Base-by-base conservation (phyloP, 2,888 invertebrate species). In the Tipula lateralis region DNA sequence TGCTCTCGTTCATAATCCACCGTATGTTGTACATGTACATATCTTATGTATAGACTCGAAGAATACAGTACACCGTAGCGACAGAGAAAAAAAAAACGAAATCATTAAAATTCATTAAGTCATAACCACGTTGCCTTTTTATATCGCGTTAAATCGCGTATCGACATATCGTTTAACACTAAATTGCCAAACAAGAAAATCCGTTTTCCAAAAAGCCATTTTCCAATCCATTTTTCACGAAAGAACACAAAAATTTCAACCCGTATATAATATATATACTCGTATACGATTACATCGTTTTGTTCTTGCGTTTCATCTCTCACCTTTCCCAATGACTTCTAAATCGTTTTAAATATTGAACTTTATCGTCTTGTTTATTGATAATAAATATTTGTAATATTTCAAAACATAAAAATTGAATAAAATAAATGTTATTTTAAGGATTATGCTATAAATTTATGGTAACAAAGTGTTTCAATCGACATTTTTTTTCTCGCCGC, bases 331-430 rank as follows among this genome's bases (percentile, higher is more conserved):
- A 66, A 66, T 66, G 66, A 66, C 66, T 66, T 66, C 66, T 66
- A 66, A 66, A 66, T 66, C 66, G 66, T 66, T 66, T 66, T 66
- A 66, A 66, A 66, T 66, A 66, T 66, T 66, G 24, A 66, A 24
- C 24, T 66, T 66, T 66, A 66, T 66, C 66, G 66, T 66, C 66
- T 66, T 66, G 66, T 66, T 66, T 66, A 66, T 66, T 66, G 66
- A 66, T 66, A 66, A 66, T 66, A 66, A 66, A 66, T 66, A 66
- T 66, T 66, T 66, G 24, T 24, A 66, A 66, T 66, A 66, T 66
- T 66, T 66, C 66, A 66, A 24, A n/a, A 66, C 12, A 24, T 66
- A 66, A 66, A 66, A 66, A 24, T 66, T 66, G 7, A 66, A 66
- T 66, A 66, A 24, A 24, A 50, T 50, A 16, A 16, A 66, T 66